These are phyloP conservation scores for Masticophis lateralis DNA, from an alignment of 2,797 vertebrate species.

Conservation along the genomic window DNA sequence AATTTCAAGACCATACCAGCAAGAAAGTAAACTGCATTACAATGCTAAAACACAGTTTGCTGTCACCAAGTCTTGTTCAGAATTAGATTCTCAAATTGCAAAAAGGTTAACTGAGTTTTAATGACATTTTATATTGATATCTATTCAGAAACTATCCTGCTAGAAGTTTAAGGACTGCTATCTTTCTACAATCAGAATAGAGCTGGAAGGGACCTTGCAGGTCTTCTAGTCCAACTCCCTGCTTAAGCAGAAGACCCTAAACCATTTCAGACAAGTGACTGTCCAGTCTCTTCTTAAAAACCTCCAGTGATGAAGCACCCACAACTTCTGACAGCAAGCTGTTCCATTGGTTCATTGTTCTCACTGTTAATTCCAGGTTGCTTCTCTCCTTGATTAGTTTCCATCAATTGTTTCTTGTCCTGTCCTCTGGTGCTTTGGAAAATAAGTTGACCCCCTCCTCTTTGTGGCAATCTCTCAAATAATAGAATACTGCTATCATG, in stretches of 20 bases:
- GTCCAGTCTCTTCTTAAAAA: neutral
- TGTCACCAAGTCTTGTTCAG: neutral
- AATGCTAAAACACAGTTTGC: rapidly evolving
- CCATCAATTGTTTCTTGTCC: no score
- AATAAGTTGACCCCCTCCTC: no score
- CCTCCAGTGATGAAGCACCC: no score
- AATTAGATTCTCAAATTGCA: neutral
- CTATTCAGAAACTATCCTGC: neutral
- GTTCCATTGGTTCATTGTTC: no score
- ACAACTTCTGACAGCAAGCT: no score
- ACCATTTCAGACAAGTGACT: neutral
- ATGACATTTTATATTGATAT: neutral
- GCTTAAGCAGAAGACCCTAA: neutral
- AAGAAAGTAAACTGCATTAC: neutral
- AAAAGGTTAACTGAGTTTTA: neutral
- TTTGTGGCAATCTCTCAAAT: no score
- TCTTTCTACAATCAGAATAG: neutral
- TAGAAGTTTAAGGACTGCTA: neutral
- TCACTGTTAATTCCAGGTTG: no score
- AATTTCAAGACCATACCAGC: neutral
- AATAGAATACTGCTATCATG: no score
- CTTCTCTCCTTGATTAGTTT: no score
- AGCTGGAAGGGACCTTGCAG: neutral
- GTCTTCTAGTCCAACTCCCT: neutral
- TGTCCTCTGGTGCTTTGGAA: no score